These are phyloP conservation scores for Muntiacus muntjak DNA, from an alignment of 2,113 vertebrate genomes.

Conservation along the genomic window DNA sequence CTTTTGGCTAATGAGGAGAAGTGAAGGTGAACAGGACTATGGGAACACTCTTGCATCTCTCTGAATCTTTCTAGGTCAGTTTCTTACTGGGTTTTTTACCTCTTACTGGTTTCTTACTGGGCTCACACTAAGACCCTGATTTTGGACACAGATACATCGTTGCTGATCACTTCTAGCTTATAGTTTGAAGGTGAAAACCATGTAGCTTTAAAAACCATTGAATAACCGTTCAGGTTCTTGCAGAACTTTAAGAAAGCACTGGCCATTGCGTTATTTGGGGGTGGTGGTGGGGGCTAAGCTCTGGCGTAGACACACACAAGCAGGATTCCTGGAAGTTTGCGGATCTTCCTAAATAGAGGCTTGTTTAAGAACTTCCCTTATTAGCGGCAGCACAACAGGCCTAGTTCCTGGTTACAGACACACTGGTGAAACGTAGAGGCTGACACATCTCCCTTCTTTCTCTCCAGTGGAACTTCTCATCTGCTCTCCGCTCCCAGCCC, in stretches of 20 bases:
- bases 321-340: background rate
- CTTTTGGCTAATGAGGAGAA: background rate
- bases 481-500: background rate
- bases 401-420: background rate
- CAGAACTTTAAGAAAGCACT: background rate
- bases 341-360: background rate
- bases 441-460: background rate
- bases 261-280: background rate
- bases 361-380: background rate
- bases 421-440: background rate
- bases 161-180: background rate
- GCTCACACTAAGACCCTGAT: background rate
- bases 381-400: background rate
- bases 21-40: background rate
- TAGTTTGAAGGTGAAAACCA: background rate
- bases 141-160: background rate
- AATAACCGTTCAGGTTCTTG: background rate
- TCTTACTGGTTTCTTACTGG: background rate
- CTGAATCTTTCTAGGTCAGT: background rate
- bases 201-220: background rate
- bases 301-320: background rate
- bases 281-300: too few relatives aligned
- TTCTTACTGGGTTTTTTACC: background rate
- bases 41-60: background rate
- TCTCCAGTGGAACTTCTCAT: background rate